Percentiles rank a stretch among this genome's conserved stretches.
These are phyloP conservation scores for Actinemys pallida DNA, from an alignment of 2,113 vertebrate species.

Conservation along the genomic window DNA sequence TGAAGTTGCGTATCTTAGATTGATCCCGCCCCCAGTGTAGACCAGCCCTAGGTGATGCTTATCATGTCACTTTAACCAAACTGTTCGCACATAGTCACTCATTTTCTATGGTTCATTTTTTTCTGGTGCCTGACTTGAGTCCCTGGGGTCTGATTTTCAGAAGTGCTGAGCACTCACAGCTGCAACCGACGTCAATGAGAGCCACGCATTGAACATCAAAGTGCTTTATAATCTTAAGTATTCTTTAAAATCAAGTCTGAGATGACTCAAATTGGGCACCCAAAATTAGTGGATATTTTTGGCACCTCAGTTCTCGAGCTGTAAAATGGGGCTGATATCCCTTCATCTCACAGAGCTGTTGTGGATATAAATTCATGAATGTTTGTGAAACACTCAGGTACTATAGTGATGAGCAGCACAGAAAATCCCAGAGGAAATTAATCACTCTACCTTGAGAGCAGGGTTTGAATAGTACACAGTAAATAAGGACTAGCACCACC, in stretches of 20 bases:
- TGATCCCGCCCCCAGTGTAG: too few relatives aligned
- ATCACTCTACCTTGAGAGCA: background rate
- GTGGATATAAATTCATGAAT: background rate
- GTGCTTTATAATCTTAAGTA: background rate
- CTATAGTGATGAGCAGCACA: background rate
- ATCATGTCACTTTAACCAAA: background rate
- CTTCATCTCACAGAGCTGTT: too few relatives aligned
- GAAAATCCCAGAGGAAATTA: background rate
- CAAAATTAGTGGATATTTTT: background rate
- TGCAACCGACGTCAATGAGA: background rate
- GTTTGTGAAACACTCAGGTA: background rate
- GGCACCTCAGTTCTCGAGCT: background rate
- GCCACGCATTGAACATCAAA: background rate
- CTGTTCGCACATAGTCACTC: background rate
- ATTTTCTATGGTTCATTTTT: background rate
- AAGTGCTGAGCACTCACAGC: background rate
- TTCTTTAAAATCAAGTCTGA: background rate
- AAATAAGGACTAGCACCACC: background rate
- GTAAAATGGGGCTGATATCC: background rate
- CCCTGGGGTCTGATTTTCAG: background rate
- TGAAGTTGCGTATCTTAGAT: too few relatives aligned
- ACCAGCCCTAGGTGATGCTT: background rate
- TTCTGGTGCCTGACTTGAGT: conserved; percentile 15
- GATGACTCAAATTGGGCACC: background rate
- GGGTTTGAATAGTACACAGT: background rate